Evolutionary conservation across 2,888 invertebrate genomes (phyloP), one percentile per base, ranked within the genome.

Genomic region (Sesia bembeciformis): DNA sequence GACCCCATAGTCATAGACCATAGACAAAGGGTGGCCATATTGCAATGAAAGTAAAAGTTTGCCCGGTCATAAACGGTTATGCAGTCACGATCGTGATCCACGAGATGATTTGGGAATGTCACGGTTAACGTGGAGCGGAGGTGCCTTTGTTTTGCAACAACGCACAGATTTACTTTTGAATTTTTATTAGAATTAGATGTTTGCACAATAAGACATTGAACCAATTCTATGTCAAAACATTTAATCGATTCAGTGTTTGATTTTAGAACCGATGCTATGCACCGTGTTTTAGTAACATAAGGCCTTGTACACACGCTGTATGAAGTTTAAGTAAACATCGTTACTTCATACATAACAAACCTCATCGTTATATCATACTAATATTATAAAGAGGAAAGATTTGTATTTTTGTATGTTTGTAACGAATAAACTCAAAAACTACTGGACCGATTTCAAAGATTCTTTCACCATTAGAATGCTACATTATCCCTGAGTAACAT

Each of bases 81-180:
- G 68, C 60, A 76, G 78, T 83, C 85, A 84, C 81, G 83, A 77
- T 74, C 64, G 65, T 72, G 79, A 83, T 82, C 70, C 80, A 78
- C 75, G 81, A 84, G 83, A 84, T 74, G 84, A 81, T 83, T 86
- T 74, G 75, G 80, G 87, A 88, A 89, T 88, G 88, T 88, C 88
- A 88, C 77, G 88, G 88, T 79, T 87, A 86, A 65, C 50, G 23
- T 6, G 4, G 39, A 39, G 39, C 39, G 39, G 7, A 5, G 38
- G 38, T 50, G 60, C 63, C 68, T 72, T 73, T 73, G 76, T 81
- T 81, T 81, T 72, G 76, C 70, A 78, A 81, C 63, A 62, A 58
- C 51, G 53, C 60, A 58, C 66, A 59, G 60, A 58, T 62, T 64
- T 67, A 64, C 65, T 71, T 75, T 70, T 69, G 57, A 65, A 64